Base-by-base conservation (phyloP, 2,888 invertebrate genomes). In the Pammene fasciana region DNA sequence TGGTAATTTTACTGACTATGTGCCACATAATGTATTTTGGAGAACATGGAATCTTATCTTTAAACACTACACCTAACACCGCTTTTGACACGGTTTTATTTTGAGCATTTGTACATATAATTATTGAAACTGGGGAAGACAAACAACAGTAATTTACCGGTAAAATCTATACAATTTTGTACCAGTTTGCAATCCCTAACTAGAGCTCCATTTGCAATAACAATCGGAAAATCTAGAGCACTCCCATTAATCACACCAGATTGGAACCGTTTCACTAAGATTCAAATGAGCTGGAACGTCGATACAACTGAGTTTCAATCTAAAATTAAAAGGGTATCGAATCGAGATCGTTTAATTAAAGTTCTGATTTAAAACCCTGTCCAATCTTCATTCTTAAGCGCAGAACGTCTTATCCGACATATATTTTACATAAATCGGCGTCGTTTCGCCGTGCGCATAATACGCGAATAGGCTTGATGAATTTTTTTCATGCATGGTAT, bases 301-400 rank as follows among this genome's bases (percentile, higher is more conserved):
- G 65, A 70, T 65, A 65, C 70, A 62, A 48, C 34, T 56, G 62
- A 56, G 65, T 60, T 70, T 70, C 26, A 70, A 70, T 54, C 41
- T 48, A 11, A 59, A 70, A 70, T 70, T 70, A 70, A 70, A 70
- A 70, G 70, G 65, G 65, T 70, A 65, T 70, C 70, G 65, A 70
- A 65, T 59, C 41, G 65, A 60, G 65, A 70, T 60, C 65, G 60
- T 59, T 70, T 65, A 70, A 70, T 70, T 70, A 65, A 70, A 70
- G 65, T 65, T 70, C 60, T 70, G 60, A 59, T 65, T 60, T 70
- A 59, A 65, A 64, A 59, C 68, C 38, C 64, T 45, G 62, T 36
- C 41, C 50, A 60, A 10, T n/a, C 41, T n/a, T 26, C 52, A 11
- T 36, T 36, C 14, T 34, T 1, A 6, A 13, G 16, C 5, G 13